Evolutionary conservation across 92 coral and sea anemone genomes (phyloP).

Genomic region (Meandrina meandrites): DNA sequence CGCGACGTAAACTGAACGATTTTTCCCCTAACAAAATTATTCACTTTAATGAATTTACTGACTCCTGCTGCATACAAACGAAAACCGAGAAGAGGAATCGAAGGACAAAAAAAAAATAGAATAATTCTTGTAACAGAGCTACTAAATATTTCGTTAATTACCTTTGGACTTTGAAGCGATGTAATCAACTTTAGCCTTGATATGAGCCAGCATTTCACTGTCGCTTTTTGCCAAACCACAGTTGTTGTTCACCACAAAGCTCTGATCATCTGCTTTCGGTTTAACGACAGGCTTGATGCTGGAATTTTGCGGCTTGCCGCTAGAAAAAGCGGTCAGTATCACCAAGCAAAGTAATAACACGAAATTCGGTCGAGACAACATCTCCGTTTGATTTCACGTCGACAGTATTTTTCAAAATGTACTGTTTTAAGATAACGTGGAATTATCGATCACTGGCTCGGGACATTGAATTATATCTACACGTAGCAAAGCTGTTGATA

Average conservation of each 20-base stretch:
- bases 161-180: conserved; percentile 23
- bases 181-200: conserved; percentile 25
- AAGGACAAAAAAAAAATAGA: not conserved
- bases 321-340: not conserved
- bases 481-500: not conserved
- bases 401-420: not conserved
- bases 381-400: not conserved
- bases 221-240: conserved; percentile 23
- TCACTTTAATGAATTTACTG: not conserved
- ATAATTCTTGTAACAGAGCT: not conserved
- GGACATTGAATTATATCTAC: too few relatives aligned
- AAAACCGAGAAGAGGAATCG: not conserved
- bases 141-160: not conserved
- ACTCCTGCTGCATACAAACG: too few relatives aligned
- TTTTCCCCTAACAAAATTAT: not conserved
- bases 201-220: conserved; percentile 11
- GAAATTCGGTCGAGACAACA: conserved; percentile 18
- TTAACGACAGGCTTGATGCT: not conserved
- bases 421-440: not conserved
- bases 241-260: conserved; percentile 35
- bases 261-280: not conserved
- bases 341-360: not conserved
- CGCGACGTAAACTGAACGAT: not conserved
- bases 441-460: not conserved
- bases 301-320: conserved; percentile 3